Conservation (phyloP, 2,888 invertebrate species). For the Cremastinae sp. region DNA sequence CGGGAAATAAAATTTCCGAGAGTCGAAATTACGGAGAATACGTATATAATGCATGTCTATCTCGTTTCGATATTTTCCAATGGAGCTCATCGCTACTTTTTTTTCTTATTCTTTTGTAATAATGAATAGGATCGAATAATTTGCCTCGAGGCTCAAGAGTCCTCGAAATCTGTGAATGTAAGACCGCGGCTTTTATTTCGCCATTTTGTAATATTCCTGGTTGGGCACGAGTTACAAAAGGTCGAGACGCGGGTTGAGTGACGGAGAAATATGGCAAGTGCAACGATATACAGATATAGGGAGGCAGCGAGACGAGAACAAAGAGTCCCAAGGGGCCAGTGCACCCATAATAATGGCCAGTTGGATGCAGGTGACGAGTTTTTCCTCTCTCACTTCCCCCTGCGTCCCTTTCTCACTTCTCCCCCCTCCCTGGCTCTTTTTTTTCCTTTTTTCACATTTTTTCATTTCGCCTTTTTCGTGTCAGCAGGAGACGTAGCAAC, state of each 20-base stretch:
- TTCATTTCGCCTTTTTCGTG: constrained; percentile 31
- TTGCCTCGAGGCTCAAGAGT: not conserved
- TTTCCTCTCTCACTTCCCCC: constrained; percentile 30
- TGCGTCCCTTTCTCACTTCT: constrained; percentile 13
- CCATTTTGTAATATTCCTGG: constrained; percentile 6
- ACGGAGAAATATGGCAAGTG: constrained; percentile 4
- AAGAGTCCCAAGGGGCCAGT: constrained; percentile 60
- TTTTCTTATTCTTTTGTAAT: no score
- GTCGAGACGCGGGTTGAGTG: constrained; percentile 17
- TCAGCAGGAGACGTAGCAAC: constrained; percentile 33
- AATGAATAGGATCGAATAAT: not conserved
- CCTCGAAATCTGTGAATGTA: not conserved
- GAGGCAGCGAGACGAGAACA: constrained; percentile 52
- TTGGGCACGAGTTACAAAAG: not conserved
- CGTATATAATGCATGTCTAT: no score
- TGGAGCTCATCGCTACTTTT: no score
- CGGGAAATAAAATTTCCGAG: no score
- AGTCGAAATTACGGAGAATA: no score
- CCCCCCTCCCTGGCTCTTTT: constrained; percentile 2
- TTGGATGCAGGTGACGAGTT: constrained; percentile 61
- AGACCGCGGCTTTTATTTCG: not conserved
- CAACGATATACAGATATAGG: constrained; percentile 28
- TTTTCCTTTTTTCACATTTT: no score
- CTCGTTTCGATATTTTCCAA: not conserved
- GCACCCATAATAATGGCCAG: constrained; percentile 62